Conservation (phyloP, 2,888 invertebrate species). For the Drosophila mimica region DNA sequence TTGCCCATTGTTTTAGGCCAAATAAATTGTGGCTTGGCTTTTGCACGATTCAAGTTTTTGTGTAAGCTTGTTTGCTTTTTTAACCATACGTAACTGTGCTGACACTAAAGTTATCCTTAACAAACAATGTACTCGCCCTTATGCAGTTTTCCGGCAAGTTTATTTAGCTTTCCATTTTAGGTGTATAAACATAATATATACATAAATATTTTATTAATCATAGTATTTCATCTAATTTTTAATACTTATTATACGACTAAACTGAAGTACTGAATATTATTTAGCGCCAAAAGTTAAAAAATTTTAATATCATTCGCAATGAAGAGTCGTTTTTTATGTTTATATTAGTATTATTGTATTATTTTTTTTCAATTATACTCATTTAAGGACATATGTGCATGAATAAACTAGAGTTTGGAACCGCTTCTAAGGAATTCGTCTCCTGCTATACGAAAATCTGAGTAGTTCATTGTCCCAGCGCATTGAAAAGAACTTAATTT, state of each 20-base stretch:
- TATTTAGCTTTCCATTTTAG: not conserved
- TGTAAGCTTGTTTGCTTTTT: slow-evolving; percentile 30
- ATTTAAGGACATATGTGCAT: not conserved
- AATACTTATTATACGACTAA: not conserved
- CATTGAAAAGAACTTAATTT: not conserved
- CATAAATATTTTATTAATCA: not conserved
- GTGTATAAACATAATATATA: not conserved
- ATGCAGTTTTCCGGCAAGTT: not conserved
- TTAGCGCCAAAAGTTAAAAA: not conserved
- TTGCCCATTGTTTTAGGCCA: slow-evolving; percentile 63
- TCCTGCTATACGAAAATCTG: not conserved
- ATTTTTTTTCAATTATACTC: not conserved
- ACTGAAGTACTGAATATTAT: not conserved
- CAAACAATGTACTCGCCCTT: not conserved
- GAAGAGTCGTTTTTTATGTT: not conserved
- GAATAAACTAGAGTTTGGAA: not conserved
- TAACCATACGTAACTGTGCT: slow-evolving; percentile 9
- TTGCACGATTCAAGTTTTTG: slow-evolving; percentile 46
- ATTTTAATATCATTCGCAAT: too few species aligned
- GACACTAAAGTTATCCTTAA: slow-evolving; percentile 12
- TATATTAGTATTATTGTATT: not conserved
- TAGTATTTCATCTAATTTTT: not conserved
- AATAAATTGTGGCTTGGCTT: slow-evolving; percentile 46
- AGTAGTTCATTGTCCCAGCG: not conserved
- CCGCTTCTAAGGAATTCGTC: too few species aligned